Base-by-base conservation (phyloP, 2,888 invertebrate genomes). In the Urechis unicinctus region DNA sequence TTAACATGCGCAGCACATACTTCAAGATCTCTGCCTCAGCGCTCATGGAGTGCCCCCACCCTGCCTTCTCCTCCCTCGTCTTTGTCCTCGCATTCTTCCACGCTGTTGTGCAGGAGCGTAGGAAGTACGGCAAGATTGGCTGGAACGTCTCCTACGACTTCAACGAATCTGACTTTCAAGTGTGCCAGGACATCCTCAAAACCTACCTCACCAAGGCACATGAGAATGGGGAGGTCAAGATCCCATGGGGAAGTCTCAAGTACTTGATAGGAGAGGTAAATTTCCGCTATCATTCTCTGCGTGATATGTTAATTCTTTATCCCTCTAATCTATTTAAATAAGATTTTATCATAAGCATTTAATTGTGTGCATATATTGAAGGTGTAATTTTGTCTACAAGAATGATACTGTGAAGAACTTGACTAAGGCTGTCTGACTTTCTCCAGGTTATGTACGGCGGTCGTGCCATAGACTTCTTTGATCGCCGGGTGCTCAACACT, bases 131-230 rank as follows among this genome's bases (percentile, higher is more conserved):
- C 70, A 93, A 93, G 80, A 87, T 93, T 55, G 94, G 94, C 1
- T 94, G 93, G 92, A 94, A 94, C 75, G 89, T 93, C 62, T 83
- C 85, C 52, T 94, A 94, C 77, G 93, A 94, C 79, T 94, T 94
- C 79, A 91, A 90, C 77, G 78, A 93, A 78, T 88, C 91, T 0
- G 94, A 94, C 78, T 93, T 93, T 77, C 85, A 86, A 58, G 91
- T 93, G 31, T 91, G 91, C 79, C 84, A 88, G 68, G 86, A 86
- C 74, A 91, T 94, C 60, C 80, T 94, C 59, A 85, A 87, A 62
- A 90, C 88, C 2, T 94, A 93, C 78, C 80, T 94, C 53, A 86
- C 84, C 22, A 88, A 91, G 65, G 84, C 86, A 52, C 78, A 79
- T 58, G 72, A 74, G 48, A 72, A 77, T 29, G 72, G 71, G n/a